Evolutionary conservation across 2,797 vertebrate genomes (phyloP), one percentile per base, ranked within the genome.

Genomic region (Eutrigla gurnardus): DNA sequence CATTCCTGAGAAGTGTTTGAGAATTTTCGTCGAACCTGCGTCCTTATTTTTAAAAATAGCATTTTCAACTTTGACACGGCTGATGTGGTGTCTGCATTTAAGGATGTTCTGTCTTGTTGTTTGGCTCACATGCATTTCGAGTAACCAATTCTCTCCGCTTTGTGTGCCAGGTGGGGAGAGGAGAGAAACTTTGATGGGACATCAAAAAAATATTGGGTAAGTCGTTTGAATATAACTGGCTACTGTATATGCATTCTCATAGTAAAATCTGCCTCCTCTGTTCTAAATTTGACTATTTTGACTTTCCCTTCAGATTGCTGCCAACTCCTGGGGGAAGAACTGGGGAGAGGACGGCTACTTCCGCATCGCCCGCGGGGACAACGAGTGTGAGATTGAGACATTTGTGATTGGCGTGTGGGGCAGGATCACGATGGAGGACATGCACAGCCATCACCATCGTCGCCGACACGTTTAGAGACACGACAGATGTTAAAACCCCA

Each of bases 321-420:
- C 97, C 83, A 99, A 99, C 92, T 99, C 98, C 0, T 99, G 98
- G 98, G 98, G 97, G 32, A 97, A 94, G 60, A 95, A 94, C 77
- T 99, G 98, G 98, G 98, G 98, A 0, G 97, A 99, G 87, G 84
- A 92, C 0, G 98, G 98, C 65, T 96, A 95, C 90, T 99, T 99
- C 87, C 96, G 97, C 17, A 99, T 99, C 17, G 92, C 95, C 73
- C 96, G 98, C 0, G 98, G 98, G 3, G 78, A 94, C 70, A 99
- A 99, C 0, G 98, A 99, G 91, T 99, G 98, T 1, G 96, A 98
- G 91, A 97, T 99, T 0, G 98, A 99, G 89, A 88, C 95, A 1
- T 99, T 99, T 46, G 96, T 99, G 86, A 96, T 99, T 13, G 97
- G 96, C 0, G 98, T 96, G 14, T 99, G 98, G 98, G 98, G 97